Conservation (phyloP, 2,797 vertebrate genomes). For the Spizella passerina region DNA sequence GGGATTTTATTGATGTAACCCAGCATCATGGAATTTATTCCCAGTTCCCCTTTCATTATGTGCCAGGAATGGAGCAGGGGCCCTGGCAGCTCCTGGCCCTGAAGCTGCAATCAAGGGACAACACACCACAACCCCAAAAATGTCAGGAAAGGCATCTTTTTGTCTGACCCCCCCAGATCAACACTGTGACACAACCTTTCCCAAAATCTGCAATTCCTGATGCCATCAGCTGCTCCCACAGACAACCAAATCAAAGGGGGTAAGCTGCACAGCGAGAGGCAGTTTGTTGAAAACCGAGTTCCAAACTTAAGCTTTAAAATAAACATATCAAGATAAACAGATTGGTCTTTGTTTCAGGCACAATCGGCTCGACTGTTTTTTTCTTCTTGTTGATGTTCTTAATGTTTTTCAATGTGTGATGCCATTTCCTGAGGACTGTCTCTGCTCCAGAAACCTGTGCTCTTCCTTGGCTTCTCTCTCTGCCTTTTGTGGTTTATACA, state of each 20-base stretch:
- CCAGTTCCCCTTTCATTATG: not conserved
- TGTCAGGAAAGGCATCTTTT: not conserved
- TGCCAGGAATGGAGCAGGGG: not conserved
- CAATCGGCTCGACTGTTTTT: not conserved
- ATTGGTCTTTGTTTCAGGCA: not conserved
- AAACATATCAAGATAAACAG: conserved; percentile 20
- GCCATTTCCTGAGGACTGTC: not conserved
- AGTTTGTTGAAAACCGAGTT: not conserved
- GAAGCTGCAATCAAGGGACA: not conserved
- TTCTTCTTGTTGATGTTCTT: not conserved
- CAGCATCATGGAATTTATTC: not conserved
- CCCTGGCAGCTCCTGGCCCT: not conserved
- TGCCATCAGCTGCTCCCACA: not conserved
- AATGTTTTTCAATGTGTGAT: not conserved
- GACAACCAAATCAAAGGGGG: not conserved
- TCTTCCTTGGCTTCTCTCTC: not conserved
- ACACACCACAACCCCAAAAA: not conserved
- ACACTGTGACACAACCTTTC: rapidly evolving
- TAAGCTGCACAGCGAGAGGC: not conserved
- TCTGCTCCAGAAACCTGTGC: not conserved
- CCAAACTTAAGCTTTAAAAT: conserved; percentile 8
- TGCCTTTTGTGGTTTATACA: not conserved
- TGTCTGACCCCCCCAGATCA: not conserved
- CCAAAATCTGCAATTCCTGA: not conserved
- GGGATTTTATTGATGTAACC: not conserved